Base-by-base conservation (phyloP, 92 coral and sea anemone species). In the Bergia puertoricense region DNA sequence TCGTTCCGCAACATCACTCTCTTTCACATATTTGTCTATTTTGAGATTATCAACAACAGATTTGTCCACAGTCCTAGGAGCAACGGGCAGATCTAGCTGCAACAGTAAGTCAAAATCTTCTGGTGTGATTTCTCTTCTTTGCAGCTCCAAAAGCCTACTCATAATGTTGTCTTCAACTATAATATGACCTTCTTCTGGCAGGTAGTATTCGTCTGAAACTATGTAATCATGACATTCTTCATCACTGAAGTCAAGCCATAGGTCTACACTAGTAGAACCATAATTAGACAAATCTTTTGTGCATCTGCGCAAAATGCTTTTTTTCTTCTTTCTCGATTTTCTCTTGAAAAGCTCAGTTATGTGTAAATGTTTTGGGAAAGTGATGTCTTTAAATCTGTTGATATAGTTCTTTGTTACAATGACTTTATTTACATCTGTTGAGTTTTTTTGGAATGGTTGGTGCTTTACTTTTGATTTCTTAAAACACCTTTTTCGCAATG, bases 71-170 rank as follows among this genome's bases (percentile, higher is more conserved):
- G 96, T 95, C 85, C 92, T 96, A 2, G 92, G 93, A 45, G 90
- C 89, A 30, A 95, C 92, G 56, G 93, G 90, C 11, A 80, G 77
- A 69, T 96, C 99, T 73, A 96, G 82, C 59, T 93, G 94, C 46
- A 95, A 56, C 6, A 96, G 94, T 23, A 95, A 43, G 39, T 95
- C 97, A 69, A 92, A 96, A 86, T 96, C 99, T 85, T 96, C 97
- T 72, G 99, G 97, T 0, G 98, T 93, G 40, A 96, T 94, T 62
- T 96, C 99, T 39, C 99, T 86, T 45, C 88, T 85, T 81, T 96
- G 99, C 30, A 96, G 91, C 5, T 79, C 65, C 59, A 90, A 59
- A 42, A 90, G 68, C 46, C 72, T 42, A 30, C 82, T 88, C 45
- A 93, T 38, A 13, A 90, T 78, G 18, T 77, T 57, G 13, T 91